Base-by-base conservation (phyloP, 1,140 invertebrate genomes). In the Neotoxoptera formosana region DNA sequence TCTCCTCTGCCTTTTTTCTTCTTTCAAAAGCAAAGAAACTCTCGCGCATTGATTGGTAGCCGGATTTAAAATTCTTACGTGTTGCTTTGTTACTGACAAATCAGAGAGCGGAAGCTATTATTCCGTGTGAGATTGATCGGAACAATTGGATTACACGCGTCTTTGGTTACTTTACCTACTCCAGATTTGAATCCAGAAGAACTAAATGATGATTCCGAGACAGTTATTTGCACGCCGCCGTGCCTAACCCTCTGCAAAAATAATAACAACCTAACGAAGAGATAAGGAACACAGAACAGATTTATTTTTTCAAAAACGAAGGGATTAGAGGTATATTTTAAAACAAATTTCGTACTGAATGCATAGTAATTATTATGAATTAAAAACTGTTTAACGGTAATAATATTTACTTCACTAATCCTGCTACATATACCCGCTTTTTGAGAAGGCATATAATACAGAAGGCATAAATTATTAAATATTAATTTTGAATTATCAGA, bases 41-140 rank as follows among this genome's bases (percentile, higher is more conserved):
- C 83, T 84, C 9, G 51, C 51, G 20, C 30, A 48, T 87, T 87
- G 86, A 48, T 87, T 87, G 86, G 45, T 34, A 34, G 45, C 84
- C 8, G 41, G 84, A 87, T 87, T 87, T 47, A 47, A n/a, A 87
- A 30, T 87, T 87, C 25, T 87, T 87, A 87, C 47, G 86, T 87
- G 86, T 87, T 87, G 86, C 86, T 87, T 87, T 87, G 30, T 87
- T 87, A 87, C 45, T 87, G 47, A 87, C 86, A 48, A 87, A 87
- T 87, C 45, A 87, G 47, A 51, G 47, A 48, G 86, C 17, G 86
- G 45, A 87, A 87, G 47, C 86, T 87, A 87, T 87, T 87, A 87
- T 87, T 87, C 47, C 20, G 84, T 87, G 86, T 87, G 86, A 87
- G 86, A 87, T 87, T 87, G 45, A 87, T 87, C 48, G 86, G 86